phyloP scores from a whole-genome alignment of 2,113 vertebrate species.

The Bagarius yarrelli region DNA sequence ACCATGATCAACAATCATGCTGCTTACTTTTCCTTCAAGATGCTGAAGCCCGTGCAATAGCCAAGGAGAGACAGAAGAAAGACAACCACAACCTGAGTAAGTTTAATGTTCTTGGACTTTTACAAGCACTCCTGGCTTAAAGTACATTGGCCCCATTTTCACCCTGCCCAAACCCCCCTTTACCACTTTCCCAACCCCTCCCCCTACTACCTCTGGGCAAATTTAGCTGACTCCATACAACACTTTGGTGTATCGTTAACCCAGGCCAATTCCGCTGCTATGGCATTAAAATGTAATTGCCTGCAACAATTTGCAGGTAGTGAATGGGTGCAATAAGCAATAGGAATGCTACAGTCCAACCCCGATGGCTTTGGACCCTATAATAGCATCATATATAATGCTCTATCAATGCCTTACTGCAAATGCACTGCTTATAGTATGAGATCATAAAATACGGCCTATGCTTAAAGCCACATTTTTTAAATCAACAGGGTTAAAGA shows the following conservation, averaged over 20 bases:
- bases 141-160: conserved; percentile 43
- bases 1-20: conserved; percentile 15
- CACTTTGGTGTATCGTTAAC: conserved; percentile 72
- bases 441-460: not conserved
- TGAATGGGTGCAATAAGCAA: conserved; percentile 36
- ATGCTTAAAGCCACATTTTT: not conserved
- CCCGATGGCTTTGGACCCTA: not conserved
- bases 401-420: conserved; percentile 29
- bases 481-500: not conserved
- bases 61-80: conserved; percentile 96
- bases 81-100: conserved; percentile 90
- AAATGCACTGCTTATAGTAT: not conserved
- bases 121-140: conserved; percentile 44
- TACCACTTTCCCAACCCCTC: not conserved
- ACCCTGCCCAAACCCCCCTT: conserved; percentile 9
- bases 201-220: conserved; percentile 26
- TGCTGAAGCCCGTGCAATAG: conserved; percentile 87
- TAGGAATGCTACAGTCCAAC: conserved; percentile 40
- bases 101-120: conserved; percentile 34
- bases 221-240: conserved; percentile 67
- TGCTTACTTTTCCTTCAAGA: conserved; percentile 73
- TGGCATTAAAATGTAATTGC: conserved; percentile 69
- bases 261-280: conserved; percentile 64
- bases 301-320: conserved; percentile 58
- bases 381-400: conserved; percentile 38